Conservation (phyloP, 2,888 invertebrate species). For the Omphaloscelis lunosa region DNA sequence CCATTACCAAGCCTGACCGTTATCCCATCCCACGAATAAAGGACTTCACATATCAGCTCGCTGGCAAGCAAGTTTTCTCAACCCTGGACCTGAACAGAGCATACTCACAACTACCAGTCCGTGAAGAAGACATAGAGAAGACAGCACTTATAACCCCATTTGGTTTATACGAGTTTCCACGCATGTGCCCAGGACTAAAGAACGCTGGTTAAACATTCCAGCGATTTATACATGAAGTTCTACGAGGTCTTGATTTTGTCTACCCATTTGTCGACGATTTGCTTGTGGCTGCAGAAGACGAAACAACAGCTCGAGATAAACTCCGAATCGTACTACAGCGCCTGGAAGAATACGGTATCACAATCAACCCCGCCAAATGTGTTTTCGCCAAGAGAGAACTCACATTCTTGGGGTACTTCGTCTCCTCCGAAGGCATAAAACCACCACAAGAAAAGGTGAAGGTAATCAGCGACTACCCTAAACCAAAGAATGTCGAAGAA, state of each 20-base stretch:
- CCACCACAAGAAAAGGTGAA: background rate
- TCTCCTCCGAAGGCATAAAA: no score
- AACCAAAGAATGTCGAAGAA: slow-evolving; percentile 5
- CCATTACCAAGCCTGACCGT: slow-evolving; percentile 20
- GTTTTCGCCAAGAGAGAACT: background rate
- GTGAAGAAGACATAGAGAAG: slow-evolving; percentile 31
- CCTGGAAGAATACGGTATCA: slow-evolving; percentile 20
- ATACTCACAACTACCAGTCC: slow-evolving; percentile 18
- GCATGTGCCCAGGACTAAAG: background rate
- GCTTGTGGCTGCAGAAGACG: slow-evolving; percentile 1
- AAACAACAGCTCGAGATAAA: background rate
- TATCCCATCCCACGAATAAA: slow-evolving; percentile 41
- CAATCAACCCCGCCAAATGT: slow-evolving; percentile 17
- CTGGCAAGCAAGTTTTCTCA: slow-evolving; percentile 24
- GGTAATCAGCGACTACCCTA: slow-evolving; percentile 10
- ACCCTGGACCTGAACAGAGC: slow-evolving; percentile 37
- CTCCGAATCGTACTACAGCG: slow-evolving; percentile 22
- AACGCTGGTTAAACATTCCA: slow-evolving; percentile 8
- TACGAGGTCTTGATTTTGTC: background rate
- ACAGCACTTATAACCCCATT: background rate
- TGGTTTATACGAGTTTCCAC: background rate
- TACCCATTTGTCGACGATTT: background rate
- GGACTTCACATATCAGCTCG: slow-evolving; percentile 39
- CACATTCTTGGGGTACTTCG: no score
- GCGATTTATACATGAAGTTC: slow-evolving; percentile 1